Conservation (phyloP, 2,797 vertebrate species). For the Pangasius mekongensis region DNA sequence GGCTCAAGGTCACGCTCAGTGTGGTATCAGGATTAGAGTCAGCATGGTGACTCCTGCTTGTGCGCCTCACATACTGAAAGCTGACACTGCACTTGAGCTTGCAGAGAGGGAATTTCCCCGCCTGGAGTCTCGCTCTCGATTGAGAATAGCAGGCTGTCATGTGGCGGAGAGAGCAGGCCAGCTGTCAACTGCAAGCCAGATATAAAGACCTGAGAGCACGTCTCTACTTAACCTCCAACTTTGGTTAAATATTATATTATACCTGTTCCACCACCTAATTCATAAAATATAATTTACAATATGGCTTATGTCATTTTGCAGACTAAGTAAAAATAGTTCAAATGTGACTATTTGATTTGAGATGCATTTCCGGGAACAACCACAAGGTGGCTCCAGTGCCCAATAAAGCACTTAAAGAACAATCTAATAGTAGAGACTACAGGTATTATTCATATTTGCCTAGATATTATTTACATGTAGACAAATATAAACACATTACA, state of each 20-base stretch:
- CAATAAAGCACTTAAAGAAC: conserved; percentile 16
- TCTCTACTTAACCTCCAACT: conserved; percentile 25
- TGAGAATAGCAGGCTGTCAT: conserved; percentile 72
- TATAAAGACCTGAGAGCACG: conserved; percentile 37
- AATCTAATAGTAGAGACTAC: background rate
- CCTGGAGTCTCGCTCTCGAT: conserved; percentile 43
- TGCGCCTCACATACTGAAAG: conserved; percentile 67
- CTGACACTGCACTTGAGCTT: conserved; percentile 65
- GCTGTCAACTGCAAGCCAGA: conserved; percentile 60
- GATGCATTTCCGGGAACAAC: conserved; percentile 44
- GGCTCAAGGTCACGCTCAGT: conserved; percentile 25
- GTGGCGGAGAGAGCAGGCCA: conserved; percentile 60
- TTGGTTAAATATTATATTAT: background rate
- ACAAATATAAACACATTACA: background rate
- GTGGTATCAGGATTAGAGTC: conserved; percentile 1
- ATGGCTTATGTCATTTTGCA: background rate
- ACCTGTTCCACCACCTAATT: background rate
- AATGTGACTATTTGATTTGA: background rate
- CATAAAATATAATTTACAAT: background rate
- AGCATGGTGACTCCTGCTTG: conserved; percentile 26
- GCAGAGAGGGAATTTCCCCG: conserved; percentile 71
- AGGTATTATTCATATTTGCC: background rate
- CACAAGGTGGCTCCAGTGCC: conserved; percentile 72
- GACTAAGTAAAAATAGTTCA: background rate
- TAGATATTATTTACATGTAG: background rate